Conservation (phyloP, 2,797 vertebrate genomes). For the Notoglanidium macrostoma region DNA sequence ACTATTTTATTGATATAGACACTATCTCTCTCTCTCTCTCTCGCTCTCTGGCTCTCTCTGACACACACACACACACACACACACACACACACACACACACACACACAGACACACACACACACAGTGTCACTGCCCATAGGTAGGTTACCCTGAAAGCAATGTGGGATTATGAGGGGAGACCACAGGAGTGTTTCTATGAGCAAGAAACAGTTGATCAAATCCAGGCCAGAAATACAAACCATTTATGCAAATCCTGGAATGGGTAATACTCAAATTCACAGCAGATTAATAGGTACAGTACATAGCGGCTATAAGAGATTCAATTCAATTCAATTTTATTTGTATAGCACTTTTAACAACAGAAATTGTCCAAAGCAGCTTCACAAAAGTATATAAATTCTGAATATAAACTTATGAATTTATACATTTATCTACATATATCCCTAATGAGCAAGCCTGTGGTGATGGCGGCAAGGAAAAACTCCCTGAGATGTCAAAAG, state of each 20-base stretch:
- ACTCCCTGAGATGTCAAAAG: too few species aligned
- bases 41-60: constrained; percentile 33
- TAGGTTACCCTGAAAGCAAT: neutral
- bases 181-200: neutral
- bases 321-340: too few species aligned
- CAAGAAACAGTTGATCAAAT: neutral
- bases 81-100: too few species aligned
- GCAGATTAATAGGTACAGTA: neutral
- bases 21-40: neutral
- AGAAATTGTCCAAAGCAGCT: too few species aligned
- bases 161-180: neutral
- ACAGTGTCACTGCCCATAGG: neutral
- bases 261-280: neutral
- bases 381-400: too few species aligned
- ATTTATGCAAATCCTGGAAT: neutral
- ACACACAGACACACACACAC: too few species aligned
- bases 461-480: too few species aligned
- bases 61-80: too few species aligned
- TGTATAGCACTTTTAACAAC: too few species aligned
- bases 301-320: neutral
- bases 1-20: constrained; percentile 18
- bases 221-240: neutral
- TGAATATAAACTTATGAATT: too few species aligned
- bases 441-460: too few species aligned
- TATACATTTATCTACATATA: too few species aligned